These are phyloP conservation scores for Macroglossus sobrinus DNA, from an alignment of 2,113 vertebrate genomes.

Conservation along the genomic window DNA sequence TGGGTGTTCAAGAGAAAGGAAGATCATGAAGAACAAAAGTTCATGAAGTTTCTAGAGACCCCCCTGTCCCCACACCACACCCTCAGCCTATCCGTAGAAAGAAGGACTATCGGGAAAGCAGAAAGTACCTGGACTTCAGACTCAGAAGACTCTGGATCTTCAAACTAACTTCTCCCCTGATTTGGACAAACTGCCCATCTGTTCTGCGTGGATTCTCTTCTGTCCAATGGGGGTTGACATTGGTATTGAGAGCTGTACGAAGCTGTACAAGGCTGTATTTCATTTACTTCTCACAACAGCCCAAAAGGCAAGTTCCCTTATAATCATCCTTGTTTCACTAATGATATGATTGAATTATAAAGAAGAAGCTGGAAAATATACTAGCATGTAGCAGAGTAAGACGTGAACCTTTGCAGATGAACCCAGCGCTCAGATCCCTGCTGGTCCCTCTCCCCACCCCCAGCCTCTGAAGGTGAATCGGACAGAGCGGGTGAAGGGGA, in stretches of 20 bases:
- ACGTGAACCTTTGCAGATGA: not conserved
- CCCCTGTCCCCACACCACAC: too few species aligned
- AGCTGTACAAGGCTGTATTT: not conserved
- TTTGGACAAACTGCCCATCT: not conserved
- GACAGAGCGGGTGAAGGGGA: not conserved
- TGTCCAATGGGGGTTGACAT: too few species aligned
- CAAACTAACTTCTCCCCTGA: not conserved
- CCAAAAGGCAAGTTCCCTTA: not conserved
- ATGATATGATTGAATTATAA: not conserved
- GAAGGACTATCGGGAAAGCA: not conserved
- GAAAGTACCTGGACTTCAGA: not conserved
- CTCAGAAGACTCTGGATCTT: not conserved
- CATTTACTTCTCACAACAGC: not conserved
- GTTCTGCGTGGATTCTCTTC: not conserved
- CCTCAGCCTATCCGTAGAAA: not conserved
- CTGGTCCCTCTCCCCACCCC: accelerated
- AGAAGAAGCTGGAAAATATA: not conserved
- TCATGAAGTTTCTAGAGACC: not conserved
- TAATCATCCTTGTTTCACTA: not conserved
- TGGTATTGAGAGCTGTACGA: not conserved
- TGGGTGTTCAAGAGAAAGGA: not conserved
- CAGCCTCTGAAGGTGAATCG: not conserved
- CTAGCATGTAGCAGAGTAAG: not conserved
- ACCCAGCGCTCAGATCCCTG: not conserved
- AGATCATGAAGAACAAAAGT: not conserved